Evolutionary conservation across 1,140 invertebrate genomes (phyloP), one percentile per base, ranked within the genome.

Genomic region (Coptotermes formosanus): DNA sequence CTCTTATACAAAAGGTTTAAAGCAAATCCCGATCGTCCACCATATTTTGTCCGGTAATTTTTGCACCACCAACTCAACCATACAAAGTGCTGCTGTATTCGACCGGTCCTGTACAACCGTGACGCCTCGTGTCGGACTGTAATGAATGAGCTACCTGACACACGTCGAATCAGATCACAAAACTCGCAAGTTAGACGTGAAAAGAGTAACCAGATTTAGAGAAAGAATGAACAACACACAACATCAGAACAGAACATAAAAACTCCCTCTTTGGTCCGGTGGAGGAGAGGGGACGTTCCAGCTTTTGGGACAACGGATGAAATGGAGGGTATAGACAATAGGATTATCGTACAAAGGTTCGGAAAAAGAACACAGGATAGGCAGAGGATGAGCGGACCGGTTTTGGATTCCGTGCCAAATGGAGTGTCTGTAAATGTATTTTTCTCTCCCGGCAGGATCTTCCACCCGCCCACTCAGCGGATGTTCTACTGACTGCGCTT

Each of bases 391-490:
- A 25, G 64, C 8, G 8, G 8, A 9, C 7, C 9, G 14, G 64
- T n/a, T 75, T 30, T 14, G 64, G 25, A 75, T n/a, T 75, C 64
- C n/a, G 64, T 75, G 64, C 64, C 64, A 75, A 75, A 75, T 75
- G 64, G 64, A 75, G 64, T 75, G 64, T 75, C 30, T 75, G 64
- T 75, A 30, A 75, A 75, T 75, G 64, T 30, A 75, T 30, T 75
- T 75, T 75, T 75, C 64, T 75, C 25, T 75, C 9, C 9, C 11
- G 16, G 48, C 48, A 48, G 48, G 16, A 12, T 55, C 52, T 75
- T 30, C n/a, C 25, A 3, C n/a, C 64, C 64, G 7, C n/a, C 64
- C 64, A 9, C n/a, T 64, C 59, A 21, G 59, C 21, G 19, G 59
- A 75, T 11, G 25, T 30, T 30, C 64, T 30, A 9, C 64, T 9